Base-by-base conservation (phyloP, 1,140 invertebrate genomes). In the Tetragonula clypearis region DNA sequence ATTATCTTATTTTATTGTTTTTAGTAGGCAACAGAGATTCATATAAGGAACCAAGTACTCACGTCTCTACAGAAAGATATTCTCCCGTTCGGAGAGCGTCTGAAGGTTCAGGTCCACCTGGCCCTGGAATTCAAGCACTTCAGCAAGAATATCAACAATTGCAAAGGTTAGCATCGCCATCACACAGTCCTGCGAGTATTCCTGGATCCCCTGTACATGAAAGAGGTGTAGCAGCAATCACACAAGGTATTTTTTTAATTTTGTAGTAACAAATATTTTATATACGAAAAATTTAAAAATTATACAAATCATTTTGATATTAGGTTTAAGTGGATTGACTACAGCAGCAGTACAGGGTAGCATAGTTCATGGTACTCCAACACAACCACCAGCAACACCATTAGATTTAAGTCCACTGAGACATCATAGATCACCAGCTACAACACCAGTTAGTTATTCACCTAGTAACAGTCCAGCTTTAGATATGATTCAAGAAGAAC, bases 51-150 rank as follows among this genome's bases (percentile, higher is more conserved):
- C 93, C 94, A 68, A 95, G 93, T 81, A 91, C 90, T 49, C 94
- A 95, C 66, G 93, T 95, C 79, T 89, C 94, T n/a, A 96, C 96
- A 62, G 98, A 98, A 94, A 96, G 98, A 79, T 99, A 98, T 93
- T 98, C 98, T 84, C 98, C 98, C 1, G 98, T 99, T 21, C 96
- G 98, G 68, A 95, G 98, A 88, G 98, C 98, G 55, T 98, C 97
- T 85, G 98, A 98, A 95, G 97, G 97, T 56, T 96, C 95, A 0
- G 96, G 93, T 88, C 96, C 87, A 90, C 95, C 93, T 88, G 95
- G 94, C 92, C 96, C 93, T 93, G 96, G 95, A 79, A 96, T 94
- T 90, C 94, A 94, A 85, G 96, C 96, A 41, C 95, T 96, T 65
- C 96, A 97, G 85, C 96, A 97, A 90, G 97, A 97, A 93, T 97